phyloP scores from a whole-genome alignment of 2,888 invertebrate genomes.

The Phengaris alcon region DNA sequence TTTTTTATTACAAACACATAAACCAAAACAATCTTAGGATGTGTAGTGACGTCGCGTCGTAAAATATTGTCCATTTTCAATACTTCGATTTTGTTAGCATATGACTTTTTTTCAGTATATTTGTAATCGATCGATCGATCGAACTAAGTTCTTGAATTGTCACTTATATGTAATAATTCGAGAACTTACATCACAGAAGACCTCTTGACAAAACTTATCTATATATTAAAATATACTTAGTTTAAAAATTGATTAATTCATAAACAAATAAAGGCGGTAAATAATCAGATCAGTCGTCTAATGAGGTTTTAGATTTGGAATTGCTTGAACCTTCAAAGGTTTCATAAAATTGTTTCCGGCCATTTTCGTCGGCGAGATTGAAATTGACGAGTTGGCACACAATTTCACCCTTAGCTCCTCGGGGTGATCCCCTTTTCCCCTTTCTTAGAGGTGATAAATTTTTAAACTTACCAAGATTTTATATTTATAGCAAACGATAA shows the following conservation, averaged over 20 bases:
- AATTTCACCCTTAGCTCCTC: constrained; percentile 28
- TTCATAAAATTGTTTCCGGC: constrained; percentile 29
- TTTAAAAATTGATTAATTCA: not conserved
- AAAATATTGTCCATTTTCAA: not conserved
- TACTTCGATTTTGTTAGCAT: not conserved
- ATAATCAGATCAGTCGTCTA: not conserved
- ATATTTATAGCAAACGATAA: constrained; percentile 9
- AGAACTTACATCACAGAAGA: too few relatives aligned
- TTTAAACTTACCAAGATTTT: constrained; percentile 26
- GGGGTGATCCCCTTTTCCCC: constrained; percentile 24
- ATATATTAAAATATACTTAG: too few relatives aligned
- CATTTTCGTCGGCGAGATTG: constrained; percentile 29
- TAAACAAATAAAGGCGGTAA: not conserved
- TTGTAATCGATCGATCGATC: too few relatives aligned
- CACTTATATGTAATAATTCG: too few relatives aligned
- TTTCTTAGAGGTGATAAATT: constrained; percentile 28
- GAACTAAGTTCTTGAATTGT: too few relatives aligned
- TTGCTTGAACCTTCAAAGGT: constrained; percentile 18
- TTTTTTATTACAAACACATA: constrained; percentile 24
- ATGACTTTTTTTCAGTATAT: too few relatives aligned
- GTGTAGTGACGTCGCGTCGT: constrained; percentile 13
- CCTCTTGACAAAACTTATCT: too few relatives aligned
- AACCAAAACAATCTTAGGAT: constrained; percentile 6
- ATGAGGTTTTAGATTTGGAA: constrained; percentile 19
- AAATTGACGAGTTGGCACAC: constrained; percentile 31